Evolutionary conservation across 1,140 invertebrate species (phyloP), one percentile per base, ranked within the genome.

Genomic region (Dinoponera quadriceps): DNA sequence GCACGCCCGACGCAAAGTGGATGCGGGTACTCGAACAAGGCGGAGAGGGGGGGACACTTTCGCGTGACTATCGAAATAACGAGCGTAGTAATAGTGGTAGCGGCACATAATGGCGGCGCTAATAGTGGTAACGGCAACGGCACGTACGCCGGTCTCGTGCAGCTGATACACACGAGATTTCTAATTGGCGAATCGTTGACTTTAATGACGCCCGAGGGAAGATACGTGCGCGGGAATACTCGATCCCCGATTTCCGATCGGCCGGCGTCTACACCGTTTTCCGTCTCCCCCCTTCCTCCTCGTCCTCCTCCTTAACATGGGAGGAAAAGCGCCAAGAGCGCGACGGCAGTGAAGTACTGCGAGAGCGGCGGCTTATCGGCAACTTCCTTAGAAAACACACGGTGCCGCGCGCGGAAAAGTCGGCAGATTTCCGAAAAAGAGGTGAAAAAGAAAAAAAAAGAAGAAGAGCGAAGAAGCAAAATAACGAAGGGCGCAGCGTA

Each of bases 101-200:
- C 59, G 49, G 78, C 18, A 71, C 73, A 81, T 88, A 88, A 88
- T 75, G 25, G 51, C 85, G 74, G 55, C 22, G 65, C 57, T 84
- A 84, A 88, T 71, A 84, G 63, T 81, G 54, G 69, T 59, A 84
- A 82, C 78, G 27, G 60, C 20, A 54, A 27, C 44, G 77, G 81
- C 63, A 77, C 81, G 62, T 83, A 80, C 62, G 22, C n/a, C 25
- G 9, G 55, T 25, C 60, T 66, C 83, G 81, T 84, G 63, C 68
- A 38, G n/a, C 49, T 68, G 73, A 49, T 81, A 86, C 44, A 72
- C 72, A 84, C 25, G 66, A 85, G 85, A 80, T 87, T 87, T 89
- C 87, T 89, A 89, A 89, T 85, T 89, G 83, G 72, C 65, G 75
- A 71, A 89, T 89, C 71, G 81, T 87, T 81, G 85, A 48, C 83